Base-by-base conservation (phyloP, 2,113 vertebrate species). In the Pteronura brasiliensis region DNA sequence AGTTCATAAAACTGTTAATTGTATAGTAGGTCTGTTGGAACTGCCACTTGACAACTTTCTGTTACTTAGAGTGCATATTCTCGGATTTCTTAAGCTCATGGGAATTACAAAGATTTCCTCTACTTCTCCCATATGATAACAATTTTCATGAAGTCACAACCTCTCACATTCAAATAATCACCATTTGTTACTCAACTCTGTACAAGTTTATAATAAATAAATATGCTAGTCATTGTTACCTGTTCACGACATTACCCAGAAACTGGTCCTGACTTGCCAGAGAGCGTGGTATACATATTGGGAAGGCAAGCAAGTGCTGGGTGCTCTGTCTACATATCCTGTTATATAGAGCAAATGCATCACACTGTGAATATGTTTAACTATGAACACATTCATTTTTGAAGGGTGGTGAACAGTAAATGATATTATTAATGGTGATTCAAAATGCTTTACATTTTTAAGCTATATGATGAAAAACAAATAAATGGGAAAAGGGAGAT, bases 251-350 rank as follows among this genome's bases (percentile, higher is more conserved):
- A 44, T 83, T 77, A 83, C 34, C 23, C 57, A 59, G 65, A 72
- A 90, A 49, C 9, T 1, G 39, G 52, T 31, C 14, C 59, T 34
- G 39, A 59, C 6, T 7, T 59, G 39, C 27, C 49, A 44, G 11
- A 57, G 0, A 59, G 23, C 0, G 7, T 14, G 39, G 7, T 8
- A 2, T 0, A 0, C 9, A 5, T 27, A 6, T 1, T 7, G 18
- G 34, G 14, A 76, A 34, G 77, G 69, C 17, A 29, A n/a, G 7
- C 3, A 0, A 4, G 0, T 25, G 14, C 8, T 57, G 6, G 1
- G 21, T 49, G 8, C 80, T 44, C 36, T 52, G 11, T 47, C 25
- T 34, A 18, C 17, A 25, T 31, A 39, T 31, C n/a, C 23, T 79
- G 8, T 49, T 31, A 2, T 4, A 9, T 34, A 69, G 18, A 80